Percentiles rank a stretch among this genome's conserved stretches.
These are phyloP conservation scores for Petrosia ficiformis DNA, from an alignment of 37 sponge, comb jelly and placozoan species.

Conservation along the genomic window DNA sequence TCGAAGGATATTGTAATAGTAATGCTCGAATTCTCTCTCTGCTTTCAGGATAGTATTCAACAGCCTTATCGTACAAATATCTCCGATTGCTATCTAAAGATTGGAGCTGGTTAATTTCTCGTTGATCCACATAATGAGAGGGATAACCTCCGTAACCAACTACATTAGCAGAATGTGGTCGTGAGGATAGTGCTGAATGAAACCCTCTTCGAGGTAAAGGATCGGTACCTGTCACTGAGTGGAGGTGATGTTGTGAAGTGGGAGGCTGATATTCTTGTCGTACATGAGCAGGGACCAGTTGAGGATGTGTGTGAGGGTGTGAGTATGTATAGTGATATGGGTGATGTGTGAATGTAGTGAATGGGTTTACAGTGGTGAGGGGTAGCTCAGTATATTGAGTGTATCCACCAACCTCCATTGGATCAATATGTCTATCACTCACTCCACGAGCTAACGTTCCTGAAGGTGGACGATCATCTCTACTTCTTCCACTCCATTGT, in stretches of 20 bases:
- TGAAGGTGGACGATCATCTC: too few species aligned
- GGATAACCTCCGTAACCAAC: too few species aligned
- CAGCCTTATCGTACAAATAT: slow-evolving; percentile 6
- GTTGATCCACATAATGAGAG: too few species aligned
- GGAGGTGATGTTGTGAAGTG: too few species aligned
- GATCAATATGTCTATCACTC: too few species aligned
- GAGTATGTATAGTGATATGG: neutral
- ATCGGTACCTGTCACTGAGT: neutral
- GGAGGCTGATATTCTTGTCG: neutral
- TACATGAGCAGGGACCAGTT: neutral
- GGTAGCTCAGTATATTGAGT: too few species aligned
- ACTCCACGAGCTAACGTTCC: too few species aligned
- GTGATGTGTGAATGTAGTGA: too few species aligned
- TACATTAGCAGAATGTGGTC: neutral
- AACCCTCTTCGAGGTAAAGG: neutral
- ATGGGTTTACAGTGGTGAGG: too few species aligned
- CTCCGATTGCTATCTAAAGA: neutral
- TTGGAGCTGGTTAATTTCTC: neutral
- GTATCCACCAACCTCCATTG: too few species aligned
- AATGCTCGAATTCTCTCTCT: neutral
- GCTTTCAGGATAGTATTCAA: slow-evolving; percentile 17
- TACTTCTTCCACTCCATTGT: too few species aligned
- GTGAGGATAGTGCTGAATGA: neutral
- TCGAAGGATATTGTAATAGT: neutral
- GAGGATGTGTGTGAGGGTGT: neutral